Evolutionary conservation across 2,888 invertebrate species (phyloP).

Genomic region (Nineta flava): DNA sequence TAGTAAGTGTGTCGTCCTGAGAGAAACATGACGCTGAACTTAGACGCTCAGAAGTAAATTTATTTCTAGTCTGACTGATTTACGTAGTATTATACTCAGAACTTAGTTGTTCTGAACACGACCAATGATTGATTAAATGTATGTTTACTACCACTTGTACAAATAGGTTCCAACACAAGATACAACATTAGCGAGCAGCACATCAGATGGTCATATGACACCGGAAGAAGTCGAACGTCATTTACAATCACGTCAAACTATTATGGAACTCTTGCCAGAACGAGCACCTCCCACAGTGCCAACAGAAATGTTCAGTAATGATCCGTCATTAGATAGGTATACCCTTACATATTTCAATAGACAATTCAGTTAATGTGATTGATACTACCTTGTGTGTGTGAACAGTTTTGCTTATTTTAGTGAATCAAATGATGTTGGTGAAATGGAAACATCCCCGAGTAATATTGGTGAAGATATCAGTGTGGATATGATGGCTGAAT

Average conservation of each 20-base stretch:
- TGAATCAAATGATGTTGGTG: constrained; percentile 64
- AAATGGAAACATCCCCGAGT: constrained; percentile 67
- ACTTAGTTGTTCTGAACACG: too few species aligned
- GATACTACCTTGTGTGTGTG: not conserved
- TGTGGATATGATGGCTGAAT: constrained; percentile 44
- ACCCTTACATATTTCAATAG: not conserved
- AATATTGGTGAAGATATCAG: constrained; percentile 66
- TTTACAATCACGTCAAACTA: constrained; percentile 66
- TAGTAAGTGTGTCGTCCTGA: too few species aligned
- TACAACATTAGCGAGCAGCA: constrained; percentile 34
- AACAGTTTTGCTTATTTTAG: constrained; percentile 31
- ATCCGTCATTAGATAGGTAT: constrained; percentile 74
- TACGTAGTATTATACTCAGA: too few species aligned
- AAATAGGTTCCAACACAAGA: constrained; percentile 34
- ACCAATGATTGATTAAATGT: too few species aligned
- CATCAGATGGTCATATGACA: constrained; percentile 73
- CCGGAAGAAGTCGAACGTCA: constrained; percentile 84
- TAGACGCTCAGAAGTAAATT: too few species aligned
- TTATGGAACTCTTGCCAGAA: constrained; percentile 66
- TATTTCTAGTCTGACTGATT: too few species aligned
- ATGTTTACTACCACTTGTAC: too few species aligned
- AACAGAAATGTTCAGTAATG: constrained; percentile 89
- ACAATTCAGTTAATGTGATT: too few species aligned
- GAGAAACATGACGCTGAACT: too few species aligned
- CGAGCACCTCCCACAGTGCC: constrained; percentile 80